Percentiles rank a stretch among this genome's conserved stretches.
Evolutionary conservation across 2,797 vertebrate genomes (phyloP).

Genomic region (Cynodonichthys magdalenae): DNA sequence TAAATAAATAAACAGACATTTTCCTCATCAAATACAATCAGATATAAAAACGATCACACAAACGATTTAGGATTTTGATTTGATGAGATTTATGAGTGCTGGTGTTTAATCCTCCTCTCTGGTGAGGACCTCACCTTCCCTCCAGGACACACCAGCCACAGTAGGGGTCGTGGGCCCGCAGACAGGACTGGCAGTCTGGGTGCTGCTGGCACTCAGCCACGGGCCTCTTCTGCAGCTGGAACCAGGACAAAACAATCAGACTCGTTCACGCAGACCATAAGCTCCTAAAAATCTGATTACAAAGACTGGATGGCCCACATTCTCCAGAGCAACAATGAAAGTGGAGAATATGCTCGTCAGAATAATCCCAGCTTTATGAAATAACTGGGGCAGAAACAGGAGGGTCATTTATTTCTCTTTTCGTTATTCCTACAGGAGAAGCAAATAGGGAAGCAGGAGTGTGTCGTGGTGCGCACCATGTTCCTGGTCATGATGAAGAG

Average conservation of each 20-base stretch:
- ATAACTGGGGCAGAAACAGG: constrained; percentile 39
- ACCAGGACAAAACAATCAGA: constrained; percentile 48
- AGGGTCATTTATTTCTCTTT: constrained; percentile 10
- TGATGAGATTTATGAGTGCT: not conserved
- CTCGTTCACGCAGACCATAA: constrained; percentile 47
- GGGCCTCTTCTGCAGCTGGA: constrained; percentile 90
- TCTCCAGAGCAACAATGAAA: constrained; percentile 45
- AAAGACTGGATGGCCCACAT: constrained; percentile 58
- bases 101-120: not conserved
- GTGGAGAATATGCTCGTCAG: constrained; percentile 21
- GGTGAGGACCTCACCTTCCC: constrained; percentile 84
- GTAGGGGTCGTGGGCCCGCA: constrained; percentile 90
- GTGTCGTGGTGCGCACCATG: constrained; percentile 76
- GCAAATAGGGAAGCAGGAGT: not conserved
- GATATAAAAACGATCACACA: not conserved
- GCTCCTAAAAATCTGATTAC: constrained; percentile 56
- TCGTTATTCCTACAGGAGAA: not conserved
- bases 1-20: not conserved
- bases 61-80: not conserved
- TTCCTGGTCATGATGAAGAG: constrained; percentile 93
- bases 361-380: constrained; percentile 38
- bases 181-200: constrained; percentile 89
- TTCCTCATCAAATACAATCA: not conserved
- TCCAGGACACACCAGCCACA: constrained; percentile 98
- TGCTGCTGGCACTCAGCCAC: constrained; percentile 91